These are phyloP conservation scores for Coryphaenoides rupestris DNA, from an alignment of 2,113 vertebrate genomes.

Conservation along the genomic window DNA sequence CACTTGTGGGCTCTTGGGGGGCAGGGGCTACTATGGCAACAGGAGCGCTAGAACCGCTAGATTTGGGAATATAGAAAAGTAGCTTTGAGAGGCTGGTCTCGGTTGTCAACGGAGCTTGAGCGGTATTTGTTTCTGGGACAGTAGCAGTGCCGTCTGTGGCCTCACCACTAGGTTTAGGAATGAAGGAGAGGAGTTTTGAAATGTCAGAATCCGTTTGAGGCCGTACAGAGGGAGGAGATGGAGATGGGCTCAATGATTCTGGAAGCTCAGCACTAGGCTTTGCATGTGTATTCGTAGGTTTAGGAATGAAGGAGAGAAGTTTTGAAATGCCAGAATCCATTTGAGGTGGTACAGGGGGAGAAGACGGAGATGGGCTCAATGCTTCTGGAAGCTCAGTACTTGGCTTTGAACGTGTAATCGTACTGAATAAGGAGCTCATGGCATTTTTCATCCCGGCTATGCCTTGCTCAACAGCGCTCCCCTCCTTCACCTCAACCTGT, in stretches of 20 bases:
- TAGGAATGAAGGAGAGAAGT: slow-evolving; percentile 66
- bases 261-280: slow-evolving; percentile 63
- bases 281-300: slow-evolving; percentile 80
- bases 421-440: slow-evolving; percentile 81
- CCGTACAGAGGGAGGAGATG: slow-evolving; percentile 28
- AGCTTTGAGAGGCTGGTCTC: slow-evolving; percentile 61
- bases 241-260: slow-evolving; percentile 30
- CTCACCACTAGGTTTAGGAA: slow-evolving; percentile 55
- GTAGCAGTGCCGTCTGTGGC: slow-evolving; percentile 26
- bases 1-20: slow-evolving; percentile 59
- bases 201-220: slow-evolving; percentile 64
- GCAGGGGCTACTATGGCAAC: slow-evolving; percentile 61
- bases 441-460: slow-evolving; percentile 80
- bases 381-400: slow-evolving; percentile 46
- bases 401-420: slow-evolving; percentile 79
- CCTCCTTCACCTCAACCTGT: slow-evolving; percentile 21
- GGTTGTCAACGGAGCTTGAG: slow-evolving; percentile 5
- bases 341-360: slow-evolving; percentile 40
- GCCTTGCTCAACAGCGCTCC: slow-evolving; percentile 55
- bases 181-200: slow-evolving; percentile 69
- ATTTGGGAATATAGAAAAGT: slow-evolving; percentile 62
- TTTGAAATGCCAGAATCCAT: slow-evolving; percentile 70
- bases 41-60: slow-evolving; percentile 49
- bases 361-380: slow-evolving; percentile 26
- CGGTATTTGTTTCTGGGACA: neutral